A percentile compares a stretch with the other conserved stretches of the same genome.
Evolutionary conservation across 2,797 vertebrate species (phyloP).

Genomic region (Sebastes matsubarae): DNA sequence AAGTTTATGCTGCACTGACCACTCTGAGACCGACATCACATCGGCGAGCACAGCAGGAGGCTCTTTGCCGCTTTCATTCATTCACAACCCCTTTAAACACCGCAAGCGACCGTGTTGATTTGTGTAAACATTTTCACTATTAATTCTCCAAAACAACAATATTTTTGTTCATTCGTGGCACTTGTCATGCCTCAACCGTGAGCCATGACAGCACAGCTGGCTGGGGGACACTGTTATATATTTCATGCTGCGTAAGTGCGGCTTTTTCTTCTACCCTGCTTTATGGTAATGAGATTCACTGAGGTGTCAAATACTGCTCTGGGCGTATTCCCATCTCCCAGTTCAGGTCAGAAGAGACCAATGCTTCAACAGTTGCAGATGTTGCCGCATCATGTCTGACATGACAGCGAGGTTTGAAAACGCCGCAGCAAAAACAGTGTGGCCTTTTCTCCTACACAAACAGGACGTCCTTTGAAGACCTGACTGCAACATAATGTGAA

Average conservation of each 20-base stretch:
- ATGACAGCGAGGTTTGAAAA: constrained; percentile 54
- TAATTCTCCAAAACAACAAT: constrained; percentile 38
- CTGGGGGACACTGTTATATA: constrained; percentile 52
- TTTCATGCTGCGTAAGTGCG: constrained; percentile 71
- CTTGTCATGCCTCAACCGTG: constrained; percentile 28
- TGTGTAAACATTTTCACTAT: constrained; percentile 37
- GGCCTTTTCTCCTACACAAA: constrained; percentile 11
- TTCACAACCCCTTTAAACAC: constrained; percentile 30
- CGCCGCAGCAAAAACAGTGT: constrained; percentile 38
- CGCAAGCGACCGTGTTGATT: constrained; percentile 14
- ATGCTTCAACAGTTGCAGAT: constrained; percentile 61
- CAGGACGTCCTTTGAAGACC: constrained; percentile 20
- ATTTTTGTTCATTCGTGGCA: constrained; percentile 22
- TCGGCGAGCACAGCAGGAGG: constrained; percentile 14
- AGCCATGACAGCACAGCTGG: constrained; percentile 59
- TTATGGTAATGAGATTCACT: constrained; percentile 78
- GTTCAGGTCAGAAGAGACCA: constrained; percentile 70
- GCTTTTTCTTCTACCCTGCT: constrained; percentile 54
- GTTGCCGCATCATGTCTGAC: constrained; percentile 61
- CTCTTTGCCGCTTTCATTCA: constrained; percentile 39
- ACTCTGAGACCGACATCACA: constrained; percentile 23
- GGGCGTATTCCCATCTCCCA: constrained; percentile 68
- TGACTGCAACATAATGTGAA: background rate
- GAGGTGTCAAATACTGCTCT: constrained; percentile 77
- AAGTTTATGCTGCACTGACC: constrained; percentile 66